Evolutionary conservation across 2,797 vertebrate species (phyloP).

Genomic region (Pantherophis alleghaniensis): DNA sequence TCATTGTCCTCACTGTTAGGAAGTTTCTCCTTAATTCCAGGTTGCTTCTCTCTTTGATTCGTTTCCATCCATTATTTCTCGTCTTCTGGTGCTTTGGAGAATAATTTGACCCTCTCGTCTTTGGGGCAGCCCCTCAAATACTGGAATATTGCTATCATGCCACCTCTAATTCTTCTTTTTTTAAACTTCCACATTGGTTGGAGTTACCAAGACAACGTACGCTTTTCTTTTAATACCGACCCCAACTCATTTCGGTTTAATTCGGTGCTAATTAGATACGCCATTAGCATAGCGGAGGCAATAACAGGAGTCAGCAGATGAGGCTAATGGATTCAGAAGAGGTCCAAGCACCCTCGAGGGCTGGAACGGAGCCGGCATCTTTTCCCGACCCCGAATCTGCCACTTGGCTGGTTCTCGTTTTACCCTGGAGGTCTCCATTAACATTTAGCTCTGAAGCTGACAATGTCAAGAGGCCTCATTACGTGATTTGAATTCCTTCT

Average conservation of each 20-base stretch:
- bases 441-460: not conserved
- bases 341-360: not conserved
- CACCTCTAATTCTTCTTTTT: no score
- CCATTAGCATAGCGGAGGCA: constrained; percentile 4
- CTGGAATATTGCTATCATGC: no score
- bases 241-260: constrained; percentile 17
- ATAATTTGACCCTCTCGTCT: not conserved
- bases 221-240: constrained; percentile 22
- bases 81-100: not conserved
- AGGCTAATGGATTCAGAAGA: constrained; percentile 14
- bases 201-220: not conserved
- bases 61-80: no score
- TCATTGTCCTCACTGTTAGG: no score
- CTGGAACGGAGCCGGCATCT: not conserved
- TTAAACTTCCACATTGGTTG: not conserved
- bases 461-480: no score
- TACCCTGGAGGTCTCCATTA: not conserved
- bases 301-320: not conserved
- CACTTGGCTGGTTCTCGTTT: not conserved
- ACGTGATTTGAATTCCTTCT: not conserved
- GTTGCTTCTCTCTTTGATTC: no score
- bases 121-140: not conserved
- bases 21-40: no score
- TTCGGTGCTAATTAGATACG: constrained; percentile 16
- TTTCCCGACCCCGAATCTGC: not conserved